A percentile compares a stretch with the other conserved stretches of the same genome.
These are phyloP conservation scores for Meandrusa payeni DNA, from an alignment of 2,888 invertebrate genomes.

Conservation along the genomic window DNA sequence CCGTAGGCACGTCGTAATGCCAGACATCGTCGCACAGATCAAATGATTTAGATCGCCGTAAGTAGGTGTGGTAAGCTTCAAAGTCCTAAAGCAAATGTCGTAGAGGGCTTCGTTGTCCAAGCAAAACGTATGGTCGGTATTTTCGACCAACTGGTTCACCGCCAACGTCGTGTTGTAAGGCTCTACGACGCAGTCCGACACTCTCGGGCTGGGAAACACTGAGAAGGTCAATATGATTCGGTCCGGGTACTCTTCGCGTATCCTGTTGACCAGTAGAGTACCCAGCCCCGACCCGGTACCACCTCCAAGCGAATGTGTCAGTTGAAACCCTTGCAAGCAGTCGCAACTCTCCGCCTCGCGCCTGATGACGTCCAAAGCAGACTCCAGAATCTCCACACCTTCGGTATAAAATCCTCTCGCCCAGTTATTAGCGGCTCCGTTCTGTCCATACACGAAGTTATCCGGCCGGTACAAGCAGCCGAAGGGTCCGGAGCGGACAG, in stretches of 20 bases:
- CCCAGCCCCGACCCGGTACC: conserved; percentile 76
- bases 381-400: conserved; percentile 92
- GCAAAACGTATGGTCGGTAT: conserved; percentile 84
- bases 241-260: conserved; percentile 94
- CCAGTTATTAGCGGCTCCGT: conserved; percentile 73
- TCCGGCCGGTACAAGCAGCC: conserved; percentile 93
- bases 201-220: conserved; percentile 90
- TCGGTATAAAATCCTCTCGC: conserved; percentile 93
- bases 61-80: conserved; percentile 87
- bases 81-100: conserved; percentile 90
- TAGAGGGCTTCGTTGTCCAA: conserved; percentile 86
- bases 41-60: conserved; percentile 92
- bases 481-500: conserved; percentile 91
- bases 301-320: conserved; percentile 86
- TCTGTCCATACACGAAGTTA: conserved; percentile 90
- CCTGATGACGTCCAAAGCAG: conserved; percentile 89
- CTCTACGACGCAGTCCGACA: conserved; percentile 82
- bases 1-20: conserved; percentile 89
- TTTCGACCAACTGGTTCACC: conserved; percentile 91
- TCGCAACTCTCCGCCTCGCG: conserved; percentile 95
- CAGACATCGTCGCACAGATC: conserved; percentile 92
- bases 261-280: conserved; percentile 89
- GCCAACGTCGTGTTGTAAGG: conserved; percentile 94
- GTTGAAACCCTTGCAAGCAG: conserved; percentile 92
- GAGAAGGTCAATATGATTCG: conserved; percentile 90